These are phyloP conservation scores for Periparus ater DNA, from an alignment of 2,797 vertebrate genomes.

Conservation along the genomic window DNA sequence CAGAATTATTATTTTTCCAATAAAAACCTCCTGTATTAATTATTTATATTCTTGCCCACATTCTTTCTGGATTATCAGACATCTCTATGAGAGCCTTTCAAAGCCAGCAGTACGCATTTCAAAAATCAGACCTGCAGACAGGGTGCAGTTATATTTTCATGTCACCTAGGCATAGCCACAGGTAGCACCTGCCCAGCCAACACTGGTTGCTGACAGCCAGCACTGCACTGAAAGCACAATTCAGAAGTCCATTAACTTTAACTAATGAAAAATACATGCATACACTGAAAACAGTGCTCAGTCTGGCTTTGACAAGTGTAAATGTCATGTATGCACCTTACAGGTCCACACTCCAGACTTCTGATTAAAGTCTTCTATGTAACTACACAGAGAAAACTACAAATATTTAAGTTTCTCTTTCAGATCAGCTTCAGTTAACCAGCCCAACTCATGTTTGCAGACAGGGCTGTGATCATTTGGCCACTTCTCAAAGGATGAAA, in stretches of 20 bases:
- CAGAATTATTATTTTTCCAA: accelerated
- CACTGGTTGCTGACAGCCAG: not conserved
- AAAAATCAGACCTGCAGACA: not conserved
- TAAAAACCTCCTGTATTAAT: not conserved
- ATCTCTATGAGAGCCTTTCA: not conserved
- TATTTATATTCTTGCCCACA: not conserved
- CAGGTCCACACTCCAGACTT: not conserved
- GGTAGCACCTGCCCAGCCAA: not conserved
- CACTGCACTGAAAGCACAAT: not conserved
- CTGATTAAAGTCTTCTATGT: not conserved
- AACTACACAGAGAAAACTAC: not conserved
- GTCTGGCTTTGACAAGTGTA: not conserved
- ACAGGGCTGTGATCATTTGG: not conserved
- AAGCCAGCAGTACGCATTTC: not conserved
- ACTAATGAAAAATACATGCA: not conserved
- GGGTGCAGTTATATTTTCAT: not conserved
- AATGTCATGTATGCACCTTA: not conserved
- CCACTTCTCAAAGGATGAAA: not conserved
- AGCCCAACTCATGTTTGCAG: not conserved
- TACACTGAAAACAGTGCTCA: not conserved
- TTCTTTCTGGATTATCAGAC: not conserved
- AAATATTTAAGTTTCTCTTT: not conserved
- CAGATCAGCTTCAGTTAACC: not conserved
- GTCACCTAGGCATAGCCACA: not conserved
- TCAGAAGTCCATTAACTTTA: not conserved